Evolutionary conservation across 1,140 invertebrate genomes (phyloP).

Genomic region (Asbolus verrucosus): DNA sequence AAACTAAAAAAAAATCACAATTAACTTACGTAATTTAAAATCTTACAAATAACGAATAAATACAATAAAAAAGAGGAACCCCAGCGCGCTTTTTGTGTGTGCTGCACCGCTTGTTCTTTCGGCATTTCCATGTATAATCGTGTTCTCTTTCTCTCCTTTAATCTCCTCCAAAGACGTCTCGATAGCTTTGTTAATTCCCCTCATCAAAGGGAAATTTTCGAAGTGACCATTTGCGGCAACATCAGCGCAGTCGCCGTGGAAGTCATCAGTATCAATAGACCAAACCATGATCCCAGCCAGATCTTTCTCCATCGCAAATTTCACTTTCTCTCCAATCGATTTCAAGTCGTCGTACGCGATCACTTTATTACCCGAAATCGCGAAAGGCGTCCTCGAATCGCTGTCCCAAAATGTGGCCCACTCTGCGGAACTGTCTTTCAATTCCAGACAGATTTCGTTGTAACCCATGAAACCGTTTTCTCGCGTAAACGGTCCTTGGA

Average conservation of each 20-base stretch:
- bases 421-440: slow-evolving; percentile 66
- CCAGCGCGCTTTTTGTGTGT: neutral
- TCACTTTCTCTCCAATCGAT: slow-evolving; percentile 75
- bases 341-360: slow-evolving; percentile 75
- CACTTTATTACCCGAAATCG: slow-evolving; percentile 69
- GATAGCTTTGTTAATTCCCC: slow-evolving; percentile 73
- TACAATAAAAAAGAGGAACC: neutral
- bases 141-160: slow-evolving; percentile 64
- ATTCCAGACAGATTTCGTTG: slow-evolving; percentile 80
- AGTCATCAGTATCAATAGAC: slow-evolving; percentile 85
- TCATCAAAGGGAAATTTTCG: slow-evolving; percentile 69
- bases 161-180: slow-evolving; percentile 69
- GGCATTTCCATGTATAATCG: slow-evolving; percentile 53
- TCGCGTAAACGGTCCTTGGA: slow-evolving; percentile 81
- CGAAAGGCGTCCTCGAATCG: slow-evolving; percentile 71
- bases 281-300: slow-evolving; percentile 87
- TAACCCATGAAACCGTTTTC: slow-evolving; percentile 89
- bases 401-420: slow-evolving; percentile 75
- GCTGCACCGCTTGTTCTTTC: slow-evolving; percentile 2
- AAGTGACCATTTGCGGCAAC: slow-evolving; percentile 67
- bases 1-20: slow-evolving; percentile 3
- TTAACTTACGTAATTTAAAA: neutral
- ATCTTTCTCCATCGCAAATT: slow-evolving; percentile 72
- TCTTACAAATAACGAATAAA: slow-evolving; percentile 18
- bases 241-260: slow-evolving; percentile 72